Conservation (phyloP, 2,797 vertebrate genomes). For the Phataginus tetradactyla region DNA sequence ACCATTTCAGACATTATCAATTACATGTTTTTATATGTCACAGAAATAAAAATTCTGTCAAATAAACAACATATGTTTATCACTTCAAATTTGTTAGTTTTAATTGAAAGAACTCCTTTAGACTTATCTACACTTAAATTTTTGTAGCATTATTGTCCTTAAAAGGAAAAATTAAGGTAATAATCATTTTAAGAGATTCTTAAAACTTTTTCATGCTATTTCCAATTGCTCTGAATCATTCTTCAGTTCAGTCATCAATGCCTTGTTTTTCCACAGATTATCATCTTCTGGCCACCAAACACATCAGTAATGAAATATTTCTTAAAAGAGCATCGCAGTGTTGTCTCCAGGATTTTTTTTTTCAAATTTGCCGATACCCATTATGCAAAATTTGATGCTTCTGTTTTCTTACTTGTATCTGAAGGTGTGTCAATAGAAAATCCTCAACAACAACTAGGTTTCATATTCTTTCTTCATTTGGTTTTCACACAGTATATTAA, state of each 20-base stretch:
- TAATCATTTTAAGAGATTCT: background rate
- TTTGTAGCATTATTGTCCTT: background rate
- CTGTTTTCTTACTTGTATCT: background rate
- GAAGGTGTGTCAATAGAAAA: constrained; percentile 14
- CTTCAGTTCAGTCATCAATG: background rate
- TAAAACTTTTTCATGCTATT: background rate
- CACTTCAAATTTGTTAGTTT: background rate
- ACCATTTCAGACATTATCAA: background rate
- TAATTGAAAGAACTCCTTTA: background rate
- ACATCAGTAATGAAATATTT: background rate
- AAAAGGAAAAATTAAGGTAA: background rate
- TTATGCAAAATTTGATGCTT: background rate
- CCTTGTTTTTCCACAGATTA: background rate
- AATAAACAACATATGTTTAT: background rate
- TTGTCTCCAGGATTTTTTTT: background rate
- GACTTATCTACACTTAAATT: background rate
- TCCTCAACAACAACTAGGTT: background rate
- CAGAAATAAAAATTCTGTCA: background rate
- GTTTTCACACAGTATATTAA: background rate
- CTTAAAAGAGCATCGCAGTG: background rate
- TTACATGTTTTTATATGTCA: background rate
- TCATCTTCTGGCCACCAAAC: background rate
- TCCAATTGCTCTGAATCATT: background rate
- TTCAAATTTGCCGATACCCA: background rate
- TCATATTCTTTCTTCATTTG: background rate